Evolutionary conservation across 1,140 invertebrate species (phyloP).

Genomic region (Planococcus citri): DNA sequence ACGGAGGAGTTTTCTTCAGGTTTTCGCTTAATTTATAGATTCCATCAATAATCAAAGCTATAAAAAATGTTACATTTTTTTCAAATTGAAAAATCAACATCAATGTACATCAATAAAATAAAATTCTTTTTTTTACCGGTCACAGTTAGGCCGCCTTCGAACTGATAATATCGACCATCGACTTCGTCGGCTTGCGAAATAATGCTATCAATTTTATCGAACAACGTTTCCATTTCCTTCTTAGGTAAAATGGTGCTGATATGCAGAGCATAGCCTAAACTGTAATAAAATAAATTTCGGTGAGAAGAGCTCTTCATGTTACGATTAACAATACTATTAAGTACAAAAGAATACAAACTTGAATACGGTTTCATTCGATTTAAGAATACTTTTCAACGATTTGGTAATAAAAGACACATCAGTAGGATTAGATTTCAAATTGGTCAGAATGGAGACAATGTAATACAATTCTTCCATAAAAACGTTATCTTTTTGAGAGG

Average conservation of each 20-base stretch:
- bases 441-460: background rate
- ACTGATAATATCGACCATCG: slow-evolving; percentile 74
- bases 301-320: no score
- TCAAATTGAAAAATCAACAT: background rate
- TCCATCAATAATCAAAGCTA: slow-evolving; percentile 56
- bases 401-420: background rate
- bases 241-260: background rate
- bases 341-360: background rate
- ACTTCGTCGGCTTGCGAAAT: slow-evolving; percentile 79
- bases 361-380: background rate
- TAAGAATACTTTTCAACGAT: slow-evolving; percentile 1
- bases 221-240: background rate
- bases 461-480: slow-evolving; percentile 1
- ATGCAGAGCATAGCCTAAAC: background rate
- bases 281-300: slow-evolving; percentile 10
- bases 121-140: slow-evolving; percentile 28
- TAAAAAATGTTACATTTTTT: slow-evolving; percentile 24
- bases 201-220: slow-evolving; percentile 7
- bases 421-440: background rate
- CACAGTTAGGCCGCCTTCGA: slow-evolving; percentile 68
- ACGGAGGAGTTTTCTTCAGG: slow-evolving; percentile 54
- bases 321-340: no score
- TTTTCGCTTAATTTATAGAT: slow-evolving; percentile 55
- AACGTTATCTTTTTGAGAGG: background rate
- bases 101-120: background rate